Evolutionary conservation across 2,797 vertebrate genomes (phyloP), one percentile per base, ranked within the genome.

Genomic region (Protonibea diacanthus): DNA sequence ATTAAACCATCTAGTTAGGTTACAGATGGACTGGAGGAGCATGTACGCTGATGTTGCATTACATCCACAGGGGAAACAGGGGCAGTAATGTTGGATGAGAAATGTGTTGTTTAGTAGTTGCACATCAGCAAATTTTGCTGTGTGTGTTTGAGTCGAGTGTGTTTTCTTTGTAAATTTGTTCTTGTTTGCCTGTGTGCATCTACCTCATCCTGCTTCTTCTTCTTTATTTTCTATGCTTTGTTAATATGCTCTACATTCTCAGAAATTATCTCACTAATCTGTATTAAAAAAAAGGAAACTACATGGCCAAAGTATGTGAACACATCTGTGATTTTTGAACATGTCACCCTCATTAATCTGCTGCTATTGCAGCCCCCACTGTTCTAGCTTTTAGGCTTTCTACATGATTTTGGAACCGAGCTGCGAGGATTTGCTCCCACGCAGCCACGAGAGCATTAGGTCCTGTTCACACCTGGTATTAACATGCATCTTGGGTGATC

Each of bases 1-100:
- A 94, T 93, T 86, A 90, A 88, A 90, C 84, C 76, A 88, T 91
- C 74, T 74, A 57, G 84, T 82, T 82, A 75, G 64, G 71, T 86
- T 85, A 87, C 83, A 57, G 83, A 88, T 64, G 74, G 75, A 84
- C 80, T 27, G 78, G 55, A 47, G 75, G 53, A 77, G 65, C 80
- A 80, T 25, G 68, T 78, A 5, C 18, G 76, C 84, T 81, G 84
- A 86, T 82, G 84, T 77, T 64, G 87, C 83, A 85, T 62, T 83
- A 72, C 67, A 72, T 85, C 86, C 53, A 52, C 48, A 17, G 11
- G 55, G 67, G 64, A 40, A 65, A 17, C 38, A 0, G 49, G 44
- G 55, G 74, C 71, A 10, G 65, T 40, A 53, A 60, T 53, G 66
- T 53, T 23, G 76, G 67, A 75, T 86, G 74, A 80, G 59, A 59